A percentile compares a stretch with the other conserved stretches of the same genome.
Conservation (phyloP, 2,113 vertebrate species). For the Loxodonta africana region DNA sequence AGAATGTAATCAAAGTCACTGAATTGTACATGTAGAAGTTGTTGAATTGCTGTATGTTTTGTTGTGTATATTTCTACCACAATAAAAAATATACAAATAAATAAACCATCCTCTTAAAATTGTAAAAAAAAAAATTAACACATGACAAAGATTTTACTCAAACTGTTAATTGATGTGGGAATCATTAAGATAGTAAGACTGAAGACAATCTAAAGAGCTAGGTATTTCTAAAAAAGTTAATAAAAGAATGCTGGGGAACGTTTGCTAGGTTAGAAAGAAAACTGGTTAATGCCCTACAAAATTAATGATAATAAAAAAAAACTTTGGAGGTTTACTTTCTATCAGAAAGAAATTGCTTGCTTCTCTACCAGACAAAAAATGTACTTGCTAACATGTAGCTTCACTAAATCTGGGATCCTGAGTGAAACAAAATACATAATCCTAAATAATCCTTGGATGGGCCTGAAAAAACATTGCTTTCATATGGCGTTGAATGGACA, state of each 20-base stretch:
- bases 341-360: not conserved
- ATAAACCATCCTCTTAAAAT: no score
- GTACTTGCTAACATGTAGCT: not conserved
- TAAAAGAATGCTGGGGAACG: not conserved
- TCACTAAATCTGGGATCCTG: not conserved
- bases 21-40: no score
- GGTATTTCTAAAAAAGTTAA: not conserved
- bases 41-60: no score
- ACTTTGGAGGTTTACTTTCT: not conserved
- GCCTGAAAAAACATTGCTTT: constrained; percentile 8
- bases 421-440: not conserved
- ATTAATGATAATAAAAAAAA: not conserved
- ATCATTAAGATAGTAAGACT: not conserved
- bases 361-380: not conserved
- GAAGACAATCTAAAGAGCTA: not conserved
- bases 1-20: no score
- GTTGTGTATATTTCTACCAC: no score
- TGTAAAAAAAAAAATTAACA: no score
- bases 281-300: not conserved
- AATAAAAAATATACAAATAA: no score
- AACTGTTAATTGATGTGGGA: not conserved
- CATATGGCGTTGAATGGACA: not conserved
- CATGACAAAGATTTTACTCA: not conserved
- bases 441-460: not conserved
- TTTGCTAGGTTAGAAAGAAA: not conserved